Evolutionary conservation across 2,113 vertebrate genomes (phyloP), one percentile per base, ranked within the genome.

Genomic region (Orcinus orca): DNA sequence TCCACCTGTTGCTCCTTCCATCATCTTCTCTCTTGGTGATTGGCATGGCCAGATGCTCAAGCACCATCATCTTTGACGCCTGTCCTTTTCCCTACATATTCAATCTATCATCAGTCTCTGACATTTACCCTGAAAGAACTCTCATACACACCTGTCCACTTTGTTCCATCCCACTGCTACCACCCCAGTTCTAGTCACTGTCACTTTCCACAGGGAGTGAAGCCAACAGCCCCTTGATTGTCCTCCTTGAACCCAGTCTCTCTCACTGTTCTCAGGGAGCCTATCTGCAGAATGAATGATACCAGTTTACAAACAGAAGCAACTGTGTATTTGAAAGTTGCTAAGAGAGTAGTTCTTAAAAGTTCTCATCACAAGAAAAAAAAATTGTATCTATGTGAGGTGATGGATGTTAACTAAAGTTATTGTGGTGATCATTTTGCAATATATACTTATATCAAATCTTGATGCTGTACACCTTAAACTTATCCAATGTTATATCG

Each of bases 31-130:
- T 50, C 68, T 88, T n/a, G 0, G 53, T 95, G 92, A 97, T 0
- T 96, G 97, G 92, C 97, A 96, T 70, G 38, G 74, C 58, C 97
- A 97, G 87, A 85, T 96, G 96, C 87, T 95, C 87, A 88, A 80
- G 92, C 13, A 50, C 74, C 77, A 86, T 33, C 79, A 23, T 93
- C 63, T 80, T 8, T 83, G 47, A 84, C 70, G 76, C 36, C 13
- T 53, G 33, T 60, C 88, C 89, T 94, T 58, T 68, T 87, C 73
- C 60, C 68, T 44, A 58, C 38, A 91, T 62, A 91, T 29, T 70
- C 80, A 55, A 81, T 92, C 95, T 65, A 87, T 97, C 97, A 97
- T 33, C 53, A 33, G 33, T 68, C 36, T 73, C 92, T 96, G 90
- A 97, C 95, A 92, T 62, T 88, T 70, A 68, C 80, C 92, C 95